phyloP scores from a whole-genome alignment of 37 sponge, comb jelly and placozoan species.

The Oopsacas minuta region DNA sequence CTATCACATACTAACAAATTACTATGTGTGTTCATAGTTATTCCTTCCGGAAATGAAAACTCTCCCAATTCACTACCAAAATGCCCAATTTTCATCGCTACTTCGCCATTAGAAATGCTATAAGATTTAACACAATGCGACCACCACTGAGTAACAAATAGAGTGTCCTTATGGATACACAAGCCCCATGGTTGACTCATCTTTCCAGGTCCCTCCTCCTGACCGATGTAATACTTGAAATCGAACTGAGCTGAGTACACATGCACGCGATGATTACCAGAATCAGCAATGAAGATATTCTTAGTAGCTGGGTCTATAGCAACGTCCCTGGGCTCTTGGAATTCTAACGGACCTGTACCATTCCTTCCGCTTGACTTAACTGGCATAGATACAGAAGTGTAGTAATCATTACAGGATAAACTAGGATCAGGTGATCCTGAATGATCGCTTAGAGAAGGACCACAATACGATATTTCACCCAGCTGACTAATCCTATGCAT shows the following conservation, averaged over 20 bases:
- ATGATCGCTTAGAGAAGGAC: neutral
- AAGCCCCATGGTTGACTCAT: neutral
- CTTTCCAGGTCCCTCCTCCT: conserved; percentile 22
- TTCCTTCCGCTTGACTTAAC: neutral
- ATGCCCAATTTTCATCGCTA: neutral
- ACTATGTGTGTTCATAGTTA: neutral
- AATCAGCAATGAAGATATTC: conserved; percentile 2
- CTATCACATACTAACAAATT: conserved; percentile 11
- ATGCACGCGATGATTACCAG: neutral
- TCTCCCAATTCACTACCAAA: neutral
- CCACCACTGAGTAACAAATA: conserved; percentile 11
- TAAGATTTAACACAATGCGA: neutral
- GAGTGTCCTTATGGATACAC: neutral
- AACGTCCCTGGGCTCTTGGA: neutral
- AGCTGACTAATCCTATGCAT: neutral
- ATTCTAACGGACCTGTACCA: neutral
- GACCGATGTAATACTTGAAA: conserved; percentile 17
- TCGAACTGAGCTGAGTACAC: conserved; percentile 10
- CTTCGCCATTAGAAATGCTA: neutral
- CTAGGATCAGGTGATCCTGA: neutral
- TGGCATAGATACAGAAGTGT: neutral
- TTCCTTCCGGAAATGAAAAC: conserved; percentile 12
- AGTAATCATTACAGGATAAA: neutral
- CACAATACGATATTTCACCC: neutral
- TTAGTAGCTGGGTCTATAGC: neutral